phyloP scores from a whole-genome alignment of 2,888 invertebrate species.

The Thysanoteuthis rhombus region DNA sequence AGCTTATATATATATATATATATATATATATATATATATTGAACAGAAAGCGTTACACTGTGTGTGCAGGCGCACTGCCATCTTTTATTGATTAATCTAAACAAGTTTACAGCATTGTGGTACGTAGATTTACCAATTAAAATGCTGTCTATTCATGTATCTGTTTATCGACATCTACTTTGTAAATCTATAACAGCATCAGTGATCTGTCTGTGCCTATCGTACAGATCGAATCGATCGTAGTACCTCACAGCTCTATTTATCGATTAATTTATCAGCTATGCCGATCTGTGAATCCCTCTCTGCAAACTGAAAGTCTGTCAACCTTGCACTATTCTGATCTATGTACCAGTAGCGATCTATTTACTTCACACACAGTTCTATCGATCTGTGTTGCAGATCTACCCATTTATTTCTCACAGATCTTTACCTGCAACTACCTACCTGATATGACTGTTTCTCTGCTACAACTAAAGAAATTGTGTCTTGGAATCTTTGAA shows the following conservation, averaged over 20 bases:
- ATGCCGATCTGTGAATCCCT: no score
- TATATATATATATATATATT: no score
- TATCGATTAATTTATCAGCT: not conserved
- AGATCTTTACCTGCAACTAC: no score
- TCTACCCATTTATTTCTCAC: not conserved
- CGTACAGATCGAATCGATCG: no score
- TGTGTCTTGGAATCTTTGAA: not conserved
- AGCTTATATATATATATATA: no score
- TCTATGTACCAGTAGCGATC: not conserved
- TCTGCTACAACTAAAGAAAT: not conserved
- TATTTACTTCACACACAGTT: not conserved
- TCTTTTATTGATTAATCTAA: no score
- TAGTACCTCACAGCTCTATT: not conserved
- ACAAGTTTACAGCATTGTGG: not conserved
- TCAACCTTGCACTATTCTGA: not conserved
- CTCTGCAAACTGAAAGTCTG: no score
- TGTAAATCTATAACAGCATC: no score
- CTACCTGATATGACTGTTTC: not conserved
- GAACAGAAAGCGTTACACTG: no score
- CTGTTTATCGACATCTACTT: no score
- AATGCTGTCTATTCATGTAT: not conserved
- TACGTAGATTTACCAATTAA: not conserved
- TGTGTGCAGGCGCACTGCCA: no score
- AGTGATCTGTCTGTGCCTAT: no score
- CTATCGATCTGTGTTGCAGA: not conserved